Evolutionary conservation across 2,888 invertebrate species (phyloP), one percentile per base, ranked within the genome.

Genomic region (Dendrolimus houi): DNA sequence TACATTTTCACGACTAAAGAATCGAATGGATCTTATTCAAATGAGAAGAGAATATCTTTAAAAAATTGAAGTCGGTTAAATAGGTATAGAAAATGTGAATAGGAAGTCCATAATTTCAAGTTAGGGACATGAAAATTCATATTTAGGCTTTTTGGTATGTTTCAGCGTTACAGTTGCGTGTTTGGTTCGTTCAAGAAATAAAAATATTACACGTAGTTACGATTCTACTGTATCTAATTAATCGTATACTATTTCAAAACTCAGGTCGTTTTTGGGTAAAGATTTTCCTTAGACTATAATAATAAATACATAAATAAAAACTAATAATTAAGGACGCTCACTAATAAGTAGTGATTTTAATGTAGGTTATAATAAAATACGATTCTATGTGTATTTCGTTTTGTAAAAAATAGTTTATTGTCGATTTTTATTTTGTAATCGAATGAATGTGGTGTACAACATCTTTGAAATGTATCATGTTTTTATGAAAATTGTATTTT

Each of bases 281-380:
- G 9, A 10, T 10, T 47, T 10, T 47, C 60, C 62, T 60, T 60
- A 63, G 65, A 65, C 69, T 73, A 74, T 71, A 68, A 68, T 71
- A 64, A 72, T 62, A 65, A 61, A 69, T n/a, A n/a, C n/a, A n/a
- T 73, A 73, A 72, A 74, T 74, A 70, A 65, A 68, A 71, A 72
- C 71, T 70, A 72, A 62, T 67, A 67, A 59, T 59, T 87, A 87
- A 84, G 85, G 75, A 83, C 75, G 87, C 87, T 89, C 88, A 88
- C 80, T 85, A 79, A 81, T 61, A 67, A 68, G 71, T 78, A 77
- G 70, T 69, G 67, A 69, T 71, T 71, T 67, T 69, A 74, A 73
- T 67, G 66, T 77, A 74, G 70, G 65, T 68, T 66, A 71, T 72
- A 75, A 72, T 64, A 69, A 71, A 75, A 76, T 66, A 69, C 71